A percentile compares a stretch with the other conserved stretches of the same genome.
Evolutionary conservation across 2,113 vertebrate species (phyloP).

Genomic region (Eulacestoma nigropectus): DNA sequence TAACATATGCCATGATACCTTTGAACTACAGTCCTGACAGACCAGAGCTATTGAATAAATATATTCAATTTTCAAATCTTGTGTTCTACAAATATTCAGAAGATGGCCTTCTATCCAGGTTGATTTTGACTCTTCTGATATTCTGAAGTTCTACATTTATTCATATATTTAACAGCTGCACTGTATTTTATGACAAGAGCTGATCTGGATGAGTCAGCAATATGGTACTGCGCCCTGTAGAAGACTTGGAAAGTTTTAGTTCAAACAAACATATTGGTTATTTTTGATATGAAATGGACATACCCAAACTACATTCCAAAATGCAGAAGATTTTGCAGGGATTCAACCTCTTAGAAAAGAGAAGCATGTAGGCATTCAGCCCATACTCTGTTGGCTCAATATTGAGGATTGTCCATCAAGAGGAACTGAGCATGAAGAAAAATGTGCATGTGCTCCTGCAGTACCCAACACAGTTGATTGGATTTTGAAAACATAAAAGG

Average conservation of each 20-base stretch:
- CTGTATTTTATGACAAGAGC: not conserved
- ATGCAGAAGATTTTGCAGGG: not conserved
- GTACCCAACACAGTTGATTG: not conserved
- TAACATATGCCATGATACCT: not conserved
- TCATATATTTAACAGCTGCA: not conserved
- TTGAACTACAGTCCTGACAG: not conserved
- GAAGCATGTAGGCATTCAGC: not conserved
- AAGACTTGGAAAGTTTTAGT: not conserved
- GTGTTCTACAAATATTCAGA: not conserved
- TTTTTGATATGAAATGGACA: not conserved
- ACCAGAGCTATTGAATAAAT: not conserved
- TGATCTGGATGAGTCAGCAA: not conserved
- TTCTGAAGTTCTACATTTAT: not conserved
- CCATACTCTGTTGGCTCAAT: not conserved
- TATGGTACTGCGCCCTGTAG: not conserved
- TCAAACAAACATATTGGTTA: not conserved
- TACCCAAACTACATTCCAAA: not conserved
- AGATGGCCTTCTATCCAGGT: not conserved
- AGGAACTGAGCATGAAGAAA: not conserved
- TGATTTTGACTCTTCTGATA: not conserved
- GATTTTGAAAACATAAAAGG: not conserved
- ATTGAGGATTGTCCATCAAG: not conserved
- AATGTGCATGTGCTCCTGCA: not conserved
- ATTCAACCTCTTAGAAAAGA: not conserved
- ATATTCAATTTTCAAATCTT: not conserved